Conservation (phyloP, 1,140 invertebrate species). For the Neodiprion pinetum region DNA sequence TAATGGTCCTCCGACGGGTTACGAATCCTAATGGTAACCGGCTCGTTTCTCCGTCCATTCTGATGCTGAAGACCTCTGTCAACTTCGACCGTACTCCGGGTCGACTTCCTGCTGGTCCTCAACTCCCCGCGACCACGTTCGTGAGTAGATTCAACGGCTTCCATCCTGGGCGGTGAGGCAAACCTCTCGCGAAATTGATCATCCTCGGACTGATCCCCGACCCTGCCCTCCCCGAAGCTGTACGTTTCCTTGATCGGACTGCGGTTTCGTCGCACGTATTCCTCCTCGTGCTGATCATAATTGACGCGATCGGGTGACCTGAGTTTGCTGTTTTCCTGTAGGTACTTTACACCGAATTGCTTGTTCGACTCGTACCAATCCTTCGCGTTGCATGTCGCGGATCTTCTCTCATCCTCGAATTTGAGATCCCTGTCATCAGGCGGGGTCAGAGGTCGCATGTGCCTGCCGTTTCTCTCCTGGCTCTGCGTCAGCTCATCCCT, state of each 20-base stretch:
- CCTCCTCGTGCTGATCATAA: not conserved
- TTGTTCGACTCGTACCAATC: conserved; percentile 50
- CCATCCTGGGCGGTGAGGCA: not conserved
- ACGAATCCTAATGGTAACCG: conserved; percentile 19
- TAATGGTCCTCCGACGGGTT: conserved; percentile 21
- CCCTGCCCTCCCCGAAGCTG: not conserved
- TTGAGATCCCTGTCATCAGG: conserved; percentile 29
- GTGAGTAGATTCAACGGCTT: not conserved
- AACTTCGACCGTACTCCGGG: conserved; percentile 15
- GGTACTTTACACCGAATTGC: conserved; percentile 37
- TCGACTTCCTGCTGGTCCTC: not conserved
- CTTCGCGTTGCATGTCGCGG: conserved; percentile 32
- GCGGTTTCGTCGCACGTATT: not conserved
- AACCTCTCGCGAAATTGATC: not conserved
- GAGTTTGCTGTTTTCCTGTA: conserved; percentile 38
- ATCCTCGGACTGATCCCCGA: not conserved
- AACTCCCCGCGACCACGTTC: not conserved
- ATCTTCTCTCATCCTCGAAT: conserved; percentile 14
- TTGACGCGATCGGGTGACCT: conserved; percentile 9
- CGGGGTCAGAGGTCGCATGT: conserved; percentile 50
- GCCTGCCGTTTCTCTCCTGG: conserved; percentile 24
- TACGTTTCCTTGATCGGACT: not conserved
- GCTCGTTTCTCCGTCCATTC: conserved; percentile 9
- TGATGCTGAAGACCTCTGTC: conserved; percentile 18
- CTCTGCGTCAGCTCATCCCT: conserved; percentile 24